Evolutionary conservation across 1,140 invertebrate species (phyloP), one percentile per base, ranked within the genome.

Genomic region (Pararge aegeria): DNA sequence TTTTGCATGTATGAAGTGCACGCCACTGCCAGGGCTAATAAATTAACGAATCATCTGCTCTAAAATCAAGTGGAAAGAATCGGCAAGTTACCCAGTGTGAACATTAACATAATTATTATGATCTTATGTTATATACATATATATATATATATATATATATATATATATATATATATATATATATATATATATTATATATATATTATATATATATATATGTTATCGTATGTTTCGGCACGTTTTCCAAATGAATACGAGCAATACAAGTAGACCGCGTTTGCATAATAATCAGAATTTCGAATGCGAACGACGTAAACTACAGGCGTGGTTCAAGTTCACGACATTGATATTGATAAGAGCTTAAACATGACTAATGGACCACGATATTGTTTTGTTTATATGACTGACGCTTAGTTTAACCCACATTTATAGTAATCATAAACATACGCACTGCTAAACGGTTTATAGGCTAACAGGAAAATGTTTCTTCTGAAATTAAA

Each of bases 31-130:
- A n/a, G n/a, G n/a, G n/a, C n/a, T n/a, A n/a, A n/a, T n/a, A n/a
- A n/a, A n/a, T n/a, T n/a, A n/a, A n/a, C n/a, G n/a, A n/a, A n/a
- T n/a, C n/a, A n/a, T n/a, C n/a, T n/a, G n/a, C n/a, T n/a, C n/a
- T 2, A 15, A 49, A 21, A 49, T 27, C 13, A 24, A 21, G 44
- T 24, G 19, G 9, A 24, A 21, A 48, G 5, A 12, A 48, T 24
- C 37, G 37, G 44, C 7, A 19, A 19, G 18, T 50, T 30, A 51
- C 15, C 13, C 3, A 57, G 44, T 55, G 27, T 48, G 21, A 51
- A 50, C 19, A 50, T 51, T 50, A 50, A 50, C 48, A 40, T 57
- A 42, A 51, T 51, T 2, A 37, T 29, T 13, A 50, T n/a, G n/a
- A n/a, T n/a, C n/a, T n/a, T n/a, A n/a, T n/a, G n/a, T n/a, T n/a